Evolutionary conservation across 2,888 invertebrate species (phyloP).

Genomic region (Tyria jacobaeae): DNA sequence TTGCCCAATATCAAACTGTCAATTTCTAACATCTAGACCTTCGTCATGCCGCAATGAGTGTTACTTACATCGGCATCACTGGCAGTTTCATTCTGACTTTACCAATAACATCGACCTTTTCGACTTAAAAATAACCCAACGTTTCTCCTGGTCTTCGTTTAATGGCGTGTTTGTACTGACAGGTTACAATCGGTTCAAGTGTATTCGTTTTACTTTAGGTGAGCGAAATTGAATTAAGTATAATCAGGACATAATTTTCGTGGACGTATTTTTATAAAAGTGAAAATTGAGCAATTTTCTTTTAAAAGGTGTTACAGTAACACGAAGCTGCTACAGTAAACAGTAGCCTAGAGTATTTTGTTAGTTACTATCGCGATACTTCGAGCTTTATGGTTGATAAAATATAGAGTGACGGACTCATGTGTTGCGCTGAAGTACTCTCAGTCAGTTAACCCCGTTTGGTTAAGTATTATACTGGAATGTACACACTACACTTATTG

Average conservation of each 20-base stretch:
- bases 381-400: no score
- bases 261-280: neutral
- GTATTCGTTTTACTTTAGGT: neutral
- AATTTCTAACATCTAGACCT: conserved; percentile 8
- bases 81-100: neutral
- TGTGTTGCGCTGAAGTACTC: no score
- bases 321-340: no score
- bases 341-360: no score
- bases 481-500: no score
- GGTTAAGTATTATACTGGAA: no score
- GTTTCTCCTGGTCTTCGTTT: neutral
- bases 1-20: conserved; percentile 11
- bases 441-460: no score
- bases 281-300: no score
- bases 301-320: neutral
- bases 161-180: neutral
- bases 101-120: neutral
- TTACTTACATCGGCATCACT: neutral
- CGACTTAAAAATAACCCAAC: neutral
- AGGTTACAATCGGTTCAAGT: neutral
- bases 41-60: conserved; percentile 9
- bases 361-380: no score
- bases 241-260: neutral
- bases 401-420: no score
- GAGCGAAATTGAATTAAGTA: neutral